Conservation (phyloP, 2,797 vertebrate species). For the Hypotaenidia okinawae region DNA sequence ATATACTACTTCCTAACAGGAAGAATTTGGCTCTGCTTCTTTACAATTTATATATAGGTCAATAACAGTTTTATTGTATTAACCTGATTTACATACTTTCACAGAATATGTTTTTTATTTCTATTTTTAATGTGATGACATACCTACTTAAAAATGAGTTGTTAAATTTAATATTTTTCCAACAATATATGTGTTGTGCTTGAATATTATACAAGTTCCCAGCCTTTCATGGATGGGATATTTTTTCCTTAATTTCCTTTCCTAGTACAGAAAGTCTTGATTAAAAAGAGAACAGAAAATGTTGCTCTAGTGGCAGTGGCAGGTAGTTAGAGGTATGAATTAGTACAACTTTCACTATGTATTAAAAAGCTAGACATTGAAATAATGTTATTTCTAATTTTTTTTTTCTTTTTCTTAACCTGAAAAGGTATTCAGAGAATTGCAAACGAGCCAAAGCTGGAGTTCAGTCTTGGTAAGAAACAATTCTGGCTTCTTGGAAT, state of each 20-base stretch:
- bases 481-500: background rate
- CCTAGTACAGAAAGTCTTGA: background rate
- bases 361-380: background rate
- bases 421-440: conserved; percentile 78
- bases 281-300: background rate
- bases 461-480: conserved; percentile 84
- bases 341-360: background rate
- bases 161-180: background rate
- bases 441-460: conserved; percentile 80
- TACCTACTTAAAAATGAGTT: background rate
- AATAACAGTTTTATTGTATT: background rate
- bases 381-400: conserved; percentile 20
- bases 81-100: background rate
- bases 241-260: background rate
- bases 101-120: background rate
- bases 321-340: background rate
- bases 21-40: background rate
- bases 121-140: background rate
- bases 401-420: background rate
- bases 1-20: background rate
- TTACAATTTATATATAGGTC: background rate
- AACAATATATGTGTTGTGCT: background rate
- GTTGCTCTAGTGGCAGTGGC: background rate
- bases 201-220: background rate
- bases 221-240: no score